Evolutionary conservation across 2,113 vertebrate species (phyloP), one percentile per base, ranked within the genome.

Genomic region (Cololabis saira): DNA sequence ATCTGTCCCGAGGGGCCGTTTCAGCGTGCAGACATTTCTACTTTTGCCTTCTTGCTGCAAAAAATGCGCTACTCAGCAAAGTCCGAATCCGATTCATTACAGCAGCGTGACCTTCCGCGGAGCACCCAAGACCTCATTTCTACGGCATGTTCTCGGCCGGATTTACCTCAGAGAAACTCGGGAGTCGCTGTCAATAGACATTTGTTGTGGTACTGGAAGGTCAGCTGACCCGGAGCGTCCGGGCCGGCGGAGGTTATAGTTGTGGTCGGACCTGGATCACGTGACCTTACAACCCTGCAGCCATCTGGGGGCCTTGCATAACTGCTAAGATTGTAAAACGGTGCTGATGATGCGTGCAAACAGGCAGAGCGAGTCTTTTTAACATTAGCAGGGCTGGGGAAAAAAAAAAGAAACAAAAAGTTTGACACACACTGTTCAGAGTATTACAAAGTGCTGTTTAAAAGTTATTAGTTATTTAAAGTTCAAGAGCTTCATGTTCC

Each of bases 291-390:
- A 75, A n/a, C 16, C 19, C 0, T 2, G 12, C 37, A 75, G 78
- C 71, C 78, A 85, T 84, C 80, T 89, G 90, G 59, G 57, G 69
- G 9, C 4, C 55, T 86, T 84, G 71, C 72, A 41, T 74, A 90
- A 84, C 59, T 15, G n/a, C 52, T 49, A 40, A 71, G 44, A 27
- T 30, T 43, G 49, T 41, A 13, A 51, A 63, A 41, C 30, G 0
- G 42, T 61, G 13, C 49, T 0, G 33, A 45, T 12, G 9, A 64
- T 14, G 67, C 50, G 56, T 15, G 50, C 15, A 71, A 57, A 58
- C 58, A 17, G 51, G n/a, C 57, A 57, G 51, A 16, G 33, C 33
- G 33, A 4, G 33, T 37, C 33, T 37, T 47, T 5, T 5, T 63
- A 7, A 27, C 0, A 1, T 19, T 63, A 11, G n/a, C 19, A 37